Evolutionary conservation across 2,888 invertebrate species (phyloP).

Genomic region (Iselma pallidipennis): DNA sequence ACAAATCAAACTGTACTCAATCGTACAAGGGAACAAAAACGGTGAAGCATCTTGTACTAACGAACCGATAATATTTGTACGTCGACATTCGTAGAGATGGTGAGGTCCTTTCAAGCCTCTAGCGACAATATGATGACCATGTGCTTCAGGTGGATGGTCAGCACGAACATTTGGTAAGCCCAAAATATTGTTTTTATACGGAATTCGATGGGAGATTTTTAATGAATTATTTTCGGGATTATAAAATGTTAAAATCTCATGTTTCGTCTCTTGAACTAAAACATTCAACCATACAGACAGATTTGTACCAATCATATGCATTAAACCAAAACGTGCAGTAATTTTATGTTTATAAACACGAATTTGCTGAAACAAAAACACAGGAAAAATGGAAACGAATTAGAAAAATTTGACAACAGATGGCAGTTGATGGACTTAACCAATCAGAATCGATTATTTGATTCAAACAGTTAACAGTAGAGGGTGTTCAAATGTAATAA

Average conservation of each 20-base stretch:
- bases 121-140: conserved; percentile 68
- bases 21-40: conserved; percentile 92
- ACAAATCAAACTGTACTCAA: conserved; percentile 95
- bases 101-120: conserved; percentile 84
- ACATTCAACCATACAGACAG: conserved; percentile 96
- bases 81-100: conserved; percentile 84
- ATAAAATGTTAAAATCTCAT: conserved; percentile 90
- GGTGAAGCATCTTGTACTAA: conserved; percentile 54
- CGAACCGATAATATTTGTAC: conserved; percentile 88
- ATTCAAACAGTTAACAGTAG: not conserved
- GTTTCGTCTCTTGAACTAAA: conserved; percentile 92
- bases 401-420: not conserved
- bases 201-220: conserved; percentile 76
- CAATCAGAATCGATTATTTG: not conserved
- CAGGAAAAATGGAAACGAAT: not conserved
- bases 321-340: conserved; percentile 91
- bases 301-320: conserved; percentile 99
- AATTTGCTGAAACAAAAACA: conserved; percentile 70
- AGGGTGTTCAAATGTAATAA: not conserved
- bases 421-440: not conserved
- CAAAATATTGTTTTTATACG: conserved; percentile 56
- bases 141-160: conserved; percentile 50
- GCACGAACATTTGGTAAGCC: conserved; percentile 47
- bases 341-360: conserved; percentile 86
- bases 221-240: conserved; percentile 85